These are phyloP conservation scores for Scatophagus argus DNA, from an alignment of 2,113 vertebrate species.

Conservation along the genomic window DNA sequence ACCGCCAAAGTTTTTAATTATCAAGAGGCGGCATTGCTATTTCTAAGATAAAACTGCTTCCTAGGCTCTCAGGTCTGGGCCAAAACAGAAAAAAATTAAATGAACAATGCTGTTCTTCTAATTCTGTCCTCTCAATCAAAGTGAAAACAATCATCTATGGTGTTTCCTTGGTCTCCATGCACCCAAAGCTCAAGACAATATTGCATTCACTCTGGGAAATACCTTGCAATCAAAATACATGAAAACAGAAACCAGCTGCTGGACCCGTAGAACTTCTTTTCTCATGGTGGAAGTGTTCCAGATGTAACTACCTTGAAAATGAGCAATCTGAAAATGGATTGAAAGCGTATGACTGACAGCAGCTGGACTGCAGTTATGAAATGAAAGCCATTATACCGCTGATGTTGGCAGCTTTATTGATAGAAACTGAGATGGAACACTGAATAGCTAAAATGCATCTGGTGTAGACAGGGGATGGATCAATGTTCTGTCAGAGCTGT, in stretches of 20 bases:
- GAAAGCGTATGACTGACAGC: background rate
- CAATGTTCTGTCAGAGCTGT: background rate
- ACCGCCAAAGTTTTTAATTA: background rate
- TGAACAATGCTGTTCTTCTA: too few relatives aligned
- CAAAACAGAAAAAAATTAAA: background rate
- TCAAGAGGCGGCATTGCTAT: too few relatives aligned
- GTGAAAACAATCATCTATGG: too few relatives aligned
- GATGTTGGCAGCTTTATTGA: background rate
- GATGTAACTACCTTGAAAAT: background rate
- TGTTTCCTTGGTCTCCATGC: background rate
- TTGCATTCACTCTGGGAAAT: background rate
- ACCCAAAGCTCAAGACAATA: background rate
- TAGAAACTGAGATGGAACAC: background rate
- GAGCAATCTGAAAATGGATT: too few relatives aligned
- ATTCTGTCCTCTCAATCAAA: background rate
- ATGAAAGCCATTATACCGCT: background rate
- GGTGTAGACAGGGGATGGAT: background rate
- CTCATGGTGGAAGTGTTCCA: background rate
- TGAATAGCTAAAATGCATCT: background rate
- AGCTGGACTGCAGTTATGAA: background rate
- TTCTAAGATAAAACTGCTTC: background rate
- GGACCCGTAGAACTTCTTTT: background rate
- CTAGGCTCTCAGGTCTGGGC: background rate
- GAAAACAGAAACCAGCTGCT: background rate
- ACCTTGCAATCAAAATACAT: background rate